Conservation (phyloP, 2,888 invertebrate genomes). For the Brachypalpus laphriformis region DNA sequence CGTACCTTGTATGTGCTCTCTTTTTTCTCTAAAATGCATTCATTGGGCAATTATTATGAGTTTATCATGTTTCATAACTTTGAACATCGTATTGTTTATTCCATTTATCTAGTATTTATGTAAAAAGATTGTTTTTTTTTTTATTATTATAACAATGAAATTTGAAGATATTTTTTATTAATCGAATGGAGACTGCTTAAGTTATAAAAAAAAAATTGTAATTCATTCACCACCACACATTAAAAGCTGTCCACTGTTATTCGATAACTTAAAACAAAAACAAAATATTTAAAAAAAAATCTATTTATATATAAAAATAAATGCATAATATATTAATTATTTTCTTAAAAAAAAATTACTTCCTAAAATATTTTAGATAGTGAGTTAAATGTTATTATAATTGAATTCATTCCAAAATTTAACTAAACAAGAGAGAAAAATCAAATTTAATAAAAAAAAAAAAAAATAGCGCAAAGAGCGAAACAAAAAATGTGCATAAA, state of each 20-base stretch:
- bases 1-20: neutral
- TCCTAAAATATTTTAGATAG: conserved; percentile 68
- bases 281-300: conserved; percentile 29
- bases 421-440: conserved; percentile 47
- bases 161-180: conserved; percentile 21
- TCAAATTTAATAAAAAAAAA: conserved; percentile 47
- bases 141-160: conserved; percentile 19
- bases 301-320: conserved; percentile 57
- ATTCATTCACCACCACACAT: conserved; percentile 34
- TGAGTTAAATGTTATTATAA: conserved; percentile 69
- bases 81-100: neutral
- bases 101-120: conserved; percentile 11
- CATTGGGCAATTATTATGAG: neutral
- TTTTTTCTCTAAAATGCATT: neutral
- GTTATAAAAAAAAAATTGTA: conserved; percentile 33
- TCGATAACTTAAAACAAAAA: conserved; percentile 28
- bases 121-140: conserved; percentile 4
- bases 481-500: conserved; percentile 54
- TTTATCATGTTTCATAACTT: neutral
- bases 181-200: conserved; percentile 67
- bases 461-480: no score
- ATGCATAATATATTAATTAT: conserved; percentile 55
- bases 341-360: conserved; percentile 65
- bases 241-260: conserved; percentile 65
- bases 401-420: conserved; percentile 73